Conservation (phyloP, 1,140 invertebrate species). For the Drosophila trapezifrons region DNA sequence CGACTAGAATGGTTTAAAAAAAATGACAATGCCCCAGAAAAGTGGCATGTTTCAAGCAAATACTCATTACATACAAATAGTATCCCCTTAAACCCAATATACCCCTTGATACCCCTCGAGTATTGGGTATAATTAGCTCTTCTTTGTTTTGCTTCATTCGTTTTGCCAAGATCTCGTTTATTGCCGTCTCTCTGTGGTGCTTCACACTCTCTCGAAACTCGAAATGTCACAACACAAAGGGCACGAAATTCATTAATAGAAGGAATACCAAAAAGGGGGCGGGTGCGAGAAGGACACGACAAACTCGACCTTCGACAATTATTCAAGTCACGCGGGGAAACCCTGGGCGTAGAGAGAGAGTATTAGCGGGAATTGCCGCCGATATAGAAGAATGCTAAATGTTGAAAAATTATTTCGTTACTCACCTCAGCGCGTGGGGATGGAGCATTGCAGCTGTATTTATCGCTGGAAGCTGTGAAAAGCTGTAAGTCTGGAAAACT, state of each 20-base stretch:
- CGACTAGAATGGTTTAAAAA: not conserved
- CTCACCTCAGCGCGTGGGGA: constrained; percentile 57
- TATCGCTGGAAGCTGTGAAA: constrained; percentile 21
- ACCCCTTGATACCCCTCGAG: not conserved
- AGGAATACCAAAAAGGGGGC: not conserved
- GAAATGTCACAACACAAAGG: constrained; percentile 46
- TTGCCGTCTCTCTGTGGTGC: not conserved
- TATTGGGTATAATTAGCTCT: constrained; percentile 23
- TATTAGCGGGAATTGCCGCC: constrained; percentile 25
- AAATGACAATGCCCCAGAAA: too few species aligned
- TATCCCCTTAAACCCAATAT: not conserved
- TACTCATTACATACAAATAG: not conserved
- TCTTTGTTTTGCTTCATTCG: constrained; percentile 35
- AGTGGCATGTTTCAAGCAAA: too few species aligned
- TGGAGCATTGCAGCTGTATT: constrained; percentile 55
- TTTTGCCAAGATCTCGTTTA: constrained; percentile 32
- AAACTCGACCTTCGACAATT: constrained; percentile 44
- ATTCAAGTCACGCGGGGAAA: constrained; percentile 41
- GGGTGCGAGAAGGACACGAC: constrained; percentile 22
- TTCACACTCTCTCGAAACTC: constrained; percentile 34
- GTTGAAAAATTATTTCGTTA: constrained; percentile 36
- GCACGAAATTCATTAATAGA: constrained; percentile 45
- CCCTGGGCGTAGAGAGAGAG: constrained; percentile 36
- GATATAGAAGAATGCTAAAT: constrained; percentile 18
- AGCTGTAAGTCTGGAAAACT: constrained; percentile 9